Conservation (phyloP, 2,888 invertebrate species). For the Timandra comae region DNA sequence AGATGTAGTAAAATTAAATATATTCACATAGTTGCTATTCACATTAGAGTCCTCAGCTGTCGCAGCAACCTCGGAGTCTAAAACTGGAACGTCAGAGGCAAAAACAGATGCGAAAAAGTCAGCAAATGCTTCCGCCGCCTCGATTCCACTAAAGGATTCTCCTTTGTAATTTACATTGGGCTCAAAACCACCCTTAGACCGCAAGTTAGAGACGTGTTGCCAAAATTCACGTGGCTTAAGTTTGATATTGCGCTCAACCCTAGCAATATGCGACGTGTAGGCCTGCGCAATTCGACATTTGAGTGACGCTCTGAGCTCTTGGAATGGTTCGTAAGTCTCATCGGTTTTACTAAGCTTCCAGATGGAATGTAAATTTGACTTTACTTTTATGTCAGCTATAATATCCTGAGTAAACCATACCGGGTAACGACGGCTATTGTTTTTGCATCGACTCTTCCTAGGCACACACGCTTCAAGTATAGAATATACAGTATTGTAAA, state of each 20-base stretch:
- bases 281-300: neutral
- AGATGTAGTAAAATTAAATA: neutral
- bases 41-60: neutral
- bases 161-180: slow-evolving; percentile 2
- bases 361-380: neutral
- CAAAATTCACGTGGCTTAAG: neutral
- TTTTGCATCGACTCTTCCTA: neutral
- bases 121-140: too few species aligned
- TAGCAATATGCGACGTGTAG: neutral
- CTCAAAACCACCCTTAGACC: slow-evolving; percentile 4
- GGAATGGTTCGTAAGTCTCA: neutral
- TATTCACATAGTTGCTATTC: neutral
- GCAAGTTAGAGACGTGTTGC: slow-evolving; percentile 3
- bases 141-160: neutral
- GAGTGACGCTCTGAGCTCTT: neutral
- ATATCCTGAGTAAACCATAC: too few species aligned
- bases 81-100: neutral
- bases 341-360: neutral
- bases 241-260: neutral
- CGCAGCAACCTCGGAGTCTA: neutral
- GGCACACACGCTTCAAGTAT: slow-evolving; percentile 3
- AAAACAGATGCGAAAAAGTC: too few species aligned
- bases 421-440: neutral
- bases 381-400: neutral
- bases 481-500: slow-evolving; percentile 1